Evolutionary conservation across 2,113 vertebrate species (phyloP).

Genomic region (Chaenogobius annularis): DNA sequence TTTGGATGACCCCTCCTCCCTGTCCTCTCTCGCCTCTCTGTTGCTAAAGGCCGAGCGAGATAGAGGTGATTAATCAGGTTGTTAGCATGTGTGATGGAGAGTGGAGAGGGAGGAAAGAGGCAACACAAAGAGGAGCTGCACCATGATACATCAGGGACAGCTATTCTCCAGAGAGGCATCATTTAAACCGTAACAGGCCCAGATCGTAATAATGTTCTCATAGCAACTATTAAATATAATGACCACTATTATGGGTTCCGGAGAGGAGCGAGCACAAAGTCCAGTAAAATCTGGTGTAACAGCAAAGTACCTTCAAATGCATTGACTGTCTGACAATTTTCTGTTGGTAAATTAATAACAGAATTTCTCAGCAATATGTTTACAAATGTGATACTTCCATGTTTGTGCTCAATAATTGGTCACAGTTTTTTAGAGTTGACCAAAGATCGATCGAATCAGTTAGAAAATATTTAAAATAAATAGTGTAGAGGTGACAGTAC

Average conservation of each 20-base stretch:
- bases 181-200: conserved; percentile 66
- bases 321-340: neutral
- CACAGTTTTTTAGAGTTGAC: neutral
- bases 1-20: conserved; percentile 61
- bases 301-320: neutral
- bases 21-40: conserved; percentile 21
- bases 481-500: neutral
- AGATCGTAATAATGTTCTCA: conserved; percentile 70
- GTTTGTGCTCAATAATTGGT: neutral
- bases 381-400: neutral
- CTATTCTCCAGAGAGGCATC: conserved; percentile 57
- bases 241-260: conserved; percentile 60
- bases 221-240: conserved; percentile 63
- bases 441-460: neutral
- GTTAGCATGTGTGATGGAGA: conserved; percentile 71
- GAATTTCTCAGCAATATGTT: no score
- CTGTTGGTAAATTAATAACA: neutral
- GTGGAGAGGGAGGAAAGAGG: conserved; percentile 42
- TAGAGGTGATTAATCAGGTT: conserved; percentile 70
- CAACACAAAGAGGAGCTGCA: conserved; percentile 32
- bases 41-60: conserved; percentile 49
- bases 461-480: neutral
- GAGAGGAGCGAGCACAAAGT: conserved; percentile 42
- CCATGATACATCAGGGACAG: conserved; percentile 58
- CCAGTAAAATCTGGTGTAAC: conserved; percentile 40